Evolutionary conservation across 2,113 vertebrate genomes (phyloP), one percentile per base, ranked within the genome.

Genomic region (Xiphophorus hellerii): DNA sequence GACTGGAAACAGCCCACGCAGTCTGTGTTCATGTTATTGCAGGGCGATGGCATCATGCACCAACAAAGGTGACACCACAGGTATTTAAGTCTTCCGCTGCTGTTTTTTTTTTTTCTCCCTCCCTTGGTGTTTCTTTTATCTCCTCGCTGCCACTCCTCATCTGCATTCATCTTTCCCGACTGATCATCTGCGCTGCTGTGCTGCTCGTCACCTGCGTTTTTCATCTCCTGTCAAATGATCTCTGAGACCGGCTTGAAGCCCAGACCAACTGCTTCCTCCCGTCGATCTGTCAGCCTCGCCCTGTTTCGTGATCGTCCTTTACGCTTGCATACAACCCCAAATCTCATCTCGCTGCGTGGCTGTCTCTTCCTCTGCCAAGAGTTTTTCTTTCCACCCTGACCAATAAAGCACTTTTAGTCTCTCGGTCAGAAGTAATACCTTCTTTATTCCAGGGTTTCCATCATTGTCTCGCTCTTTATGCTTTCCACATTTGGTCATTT

Each of bases 161-260:
- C 82, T 71, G 68, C 77, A 79, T 85, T 88, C 85, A 77, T 84
- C 84, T 75, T 71, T 71, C 69, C 80, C 9, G 72, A 80, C 85
- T 88, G 77, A 74, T 90, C 84, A 82, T 84, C 85, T 80, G 68
- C 58, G 31, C 69, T 51, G 8, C 69, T 87, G 87, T 74, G 14
- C 78, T 90, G 62, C 87, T 87, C 82, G 84, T 92, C 87, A 73
- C 80, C 81, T 77, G 48, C 78, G 85, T 87, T 89, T 89, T 89
- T 90, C 82, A 90, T 91, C 89, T 90, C 66, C 72, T 85, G 81
- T 92, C 91, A 92, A 85, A 92, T 89, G 87, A 90, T 89, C 89
- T 90, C 73, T 62, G 85, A 78, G 85, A 87, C 84, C 30, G 68
- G 82, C 89, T 90, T 90, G 83, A 92, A 91, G 88, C 87, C 84